Conservation (phyloP, 2,888 invertebrate species). For the Zaprionus lineosus region DNA sequence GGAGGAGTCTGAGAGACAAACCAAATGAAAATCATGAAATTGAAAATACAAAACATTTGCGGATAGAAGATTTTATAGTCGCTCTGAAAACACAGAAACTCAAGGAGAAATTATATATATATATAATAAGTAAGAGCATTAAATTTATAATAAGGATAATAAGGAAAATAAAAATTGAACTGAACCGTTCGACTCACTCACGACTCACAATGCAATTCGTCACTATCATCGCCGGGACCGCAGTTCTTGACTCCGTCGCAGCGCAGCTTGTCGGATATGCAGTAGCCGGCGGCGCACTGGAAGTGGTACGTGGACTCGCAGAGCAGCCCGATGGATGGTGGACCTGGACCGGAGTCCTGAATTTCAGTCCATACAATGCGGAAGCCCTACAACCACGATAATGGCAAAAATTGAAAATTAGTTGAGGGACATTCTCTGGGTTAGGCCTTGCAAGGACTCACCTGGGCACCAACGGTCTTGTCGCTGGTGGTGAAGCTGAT, state of each 20-base stretch:
- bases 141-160: constrained; percentile 50
- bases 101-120: constrained; percentile 30
- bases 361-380: constrained; percentile 98
- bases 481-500: constrained; percentile 97
- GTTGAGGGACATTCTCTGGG: background rate
- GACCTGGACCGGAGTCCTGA: constrained; percentile 85
- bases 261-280: constrained; percentile 89
- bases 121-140: constrained; percentile 34
- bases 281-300: constrained; percentile 89
- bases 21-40: constrained; percentile 29
- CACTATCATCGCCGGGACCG: constrained; percentile 83
- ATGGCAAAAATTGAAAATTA: background rate
- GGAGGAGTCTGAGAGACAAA: constrained; percentile 14
- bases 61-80: constrained; percentile 35
- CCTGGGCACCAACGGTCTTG: constrained; percentile 94
- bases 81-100: constrained; percentile 52
- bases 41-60: constrained; percentile 18
- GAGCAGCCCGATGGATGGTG: constrained; percentile 82
- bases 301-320: constrained; percentile 87
- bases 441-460: constrained; percentile 41
- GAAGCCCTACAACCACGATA: no score
- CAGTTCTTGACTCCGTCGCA: constrained; percentile 94
- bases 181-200: constrained; percentile 84
- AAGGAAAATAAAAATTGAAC: constrained; percentile 82
- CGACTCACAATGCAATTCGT: constrained; percentile 84